Evolutionary conservation across 2,113 vertebrate species (phyloP), one percentile per base, ranked within the genome.

Genomic region (Pachypanchax playfairii): DNA sequence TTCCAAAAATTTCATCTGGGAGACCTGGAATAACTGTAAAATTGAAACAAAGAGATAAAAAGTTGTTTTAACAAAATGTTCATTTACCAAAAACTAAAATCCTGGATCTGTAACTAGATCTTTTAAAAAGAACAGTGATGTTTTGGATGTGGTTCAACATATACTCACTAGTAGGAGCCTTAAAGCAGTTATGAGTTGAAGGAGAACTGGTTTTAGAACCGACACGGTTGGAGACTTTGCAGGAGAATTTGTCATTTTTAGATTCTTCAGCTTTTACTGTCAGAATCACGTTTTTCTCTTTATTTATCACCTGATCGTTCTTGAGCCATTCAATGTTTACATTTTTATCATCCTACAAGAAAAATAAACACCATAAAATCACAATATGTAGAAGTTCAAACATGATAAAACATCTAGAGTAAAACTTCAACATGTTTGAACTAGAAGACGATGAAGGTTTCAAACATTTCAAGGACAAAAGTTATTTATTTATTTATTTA

Each of bases 201-300:
- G 1, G 0, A 0, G 1, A 2, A 9, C 78, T 81, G 17, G 0
- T 54, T 3, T 0, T 0, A 0, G 0, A 8, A 22, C 13, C 64
- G 29, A 5, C 38, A 0, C 0, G 0, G 18, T 85, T 82, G 8
- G 13, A 73, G n/a, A 83, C 54, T 1, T 1, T 39, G 50, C 88
- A 89, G 0, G 0, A 10, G 35, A 84, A 35, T 0, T 0, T 0
- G 0, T 9, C 9, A 0, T 9, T 1, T 5, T 5, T 1, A 12
- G 59, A 5, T 0, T 20, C 0, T 0, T 5, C 0, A 0, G 0
- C 1, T 0, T 0, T 1, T 3, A 0, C 9, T 0, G 0, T n/a
- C 17, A 84, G 11, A 1, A 0, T 15, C 0, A 0, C 0, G 0
- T 0, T 0, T 0, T 0, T 56, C 4, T 0, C 0, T 0, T 13